Base-by-base conservation (phyloP, 2,797 vertebrate species). In the Scolopax rusticola region DNA sequence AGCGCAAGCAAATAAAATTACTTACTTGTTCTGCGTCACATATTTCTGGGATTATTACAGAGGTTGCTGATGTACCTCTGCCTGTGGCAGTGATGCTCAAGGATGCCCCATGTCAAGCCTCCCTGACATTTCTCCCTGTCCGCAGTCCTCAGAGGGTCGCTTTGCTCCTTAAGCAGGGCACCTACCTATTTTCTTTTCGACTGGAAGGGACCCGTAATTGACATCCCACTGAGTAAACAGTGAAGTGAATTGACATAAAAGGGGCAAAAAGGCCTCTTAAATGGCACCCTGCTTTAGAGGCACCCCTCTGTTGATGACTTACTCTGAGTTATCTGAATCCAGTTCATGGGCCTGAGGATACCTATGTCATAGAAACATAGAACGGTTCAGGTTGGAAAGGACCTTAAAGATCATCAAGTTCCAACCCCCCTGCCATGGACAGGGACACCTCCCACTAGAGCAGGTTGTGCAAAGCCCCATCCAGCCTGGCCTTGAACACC, bases 281-380 rank as follows among this genome's bases (percentile, higher is more conserved):
- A 64, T 50, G 20, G 45, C 53, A 28, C 45, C 50, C 80, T 78
- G 43, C 41, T 86, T 74, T 40, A 88, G 56, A 90, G 76, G 19
- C 27, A 59, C 11, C 18, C 87, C 60, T 81, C 40, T 67, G 27
- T 33, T 1, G 4, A 15, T 57, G 4, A 60, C 48, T 79, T 75
- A 33, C 18, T 69, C n/a, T 8, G n/a, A 63, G 11, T 70, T 77
- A 33, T 56, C 48, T 67, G 68, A 85, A 87, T 40, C 23, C 0
- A 1, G 80, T 38, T 75, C 75, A 63, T 27, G 20, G 61, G 53
- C 10, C 51, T 53, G 38, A 74, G 12, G 24, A 54, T 50, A 48
- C 18, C 15, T 18, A 25, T 0, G 0, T 15, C 27, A 28, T 51
- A 51, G 25, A 51, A 28, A 16, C 15, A 51, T 28, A 51, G 15